phyloP scores from a whole-genome alignment of 2,888 invertebrate genomes.

The Notodonta dromedarius region DNA sequence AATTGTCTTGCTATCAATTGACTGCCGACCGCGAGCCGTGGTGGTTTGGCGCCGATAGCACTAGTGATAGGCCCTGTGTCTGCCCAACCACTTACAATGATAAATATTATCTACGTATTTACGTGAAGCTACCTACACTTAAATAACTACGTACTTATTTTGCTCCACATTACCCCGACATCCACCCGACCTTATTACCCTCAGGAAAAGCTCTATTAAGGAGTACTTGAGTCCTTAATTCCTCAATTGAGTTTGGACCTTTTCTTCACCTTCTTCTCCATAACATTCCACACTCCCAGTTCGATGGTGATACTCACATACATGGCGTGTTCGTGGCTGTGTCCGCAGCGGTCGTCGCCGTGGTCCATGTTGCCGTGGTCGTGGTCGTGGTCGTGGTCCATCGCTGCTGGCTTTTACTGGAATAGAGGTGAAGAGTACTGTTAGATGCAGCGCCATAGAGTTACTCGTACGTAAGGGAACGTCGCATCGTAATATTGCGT shows the following conservation, averaged over 20 bases:
- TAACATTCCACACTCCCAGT: neutral
- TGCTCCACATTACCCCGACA: no score
- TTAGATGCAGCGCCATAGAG: neutral
- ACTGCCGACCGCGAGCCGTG: constrained; percentile 9
- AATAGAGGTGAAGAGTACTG: neutral
- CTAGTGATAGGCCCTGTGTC: constrained; percentile 4
- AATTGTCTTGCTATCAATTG: neutral
- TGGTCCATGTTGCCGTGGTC: constrained; percentile 34
- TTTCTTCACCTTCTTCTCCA: no score
- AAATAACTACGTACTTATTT: neutral
- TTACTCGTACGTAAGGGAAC: no score
- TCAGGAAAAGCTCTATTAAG: no score
- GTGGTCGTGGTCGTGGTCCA: constrained; percentile 45
- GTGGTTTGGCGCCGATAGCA: neutral
- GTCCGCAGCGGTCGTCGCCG: constrained; percentile 38
- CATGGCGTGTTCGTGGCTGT: constrained; percentile 1
- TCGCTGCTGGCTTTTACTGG: constrained; percentile 24
- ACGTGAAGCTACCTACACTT: no score
- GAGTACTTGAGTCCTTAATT: no score
- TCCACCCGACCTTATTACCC: no score
- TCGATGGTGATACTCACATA: constrained; percentile 23
- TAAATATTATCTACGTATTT: neutral
- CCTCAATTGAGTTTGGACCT: no score
- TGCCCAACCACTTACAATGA: neutral
- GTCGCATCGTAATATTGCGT: no score